Conservation (phyloP, 1,140 invertebrate genomes). For the Drosophila grimshawi region DNA sequence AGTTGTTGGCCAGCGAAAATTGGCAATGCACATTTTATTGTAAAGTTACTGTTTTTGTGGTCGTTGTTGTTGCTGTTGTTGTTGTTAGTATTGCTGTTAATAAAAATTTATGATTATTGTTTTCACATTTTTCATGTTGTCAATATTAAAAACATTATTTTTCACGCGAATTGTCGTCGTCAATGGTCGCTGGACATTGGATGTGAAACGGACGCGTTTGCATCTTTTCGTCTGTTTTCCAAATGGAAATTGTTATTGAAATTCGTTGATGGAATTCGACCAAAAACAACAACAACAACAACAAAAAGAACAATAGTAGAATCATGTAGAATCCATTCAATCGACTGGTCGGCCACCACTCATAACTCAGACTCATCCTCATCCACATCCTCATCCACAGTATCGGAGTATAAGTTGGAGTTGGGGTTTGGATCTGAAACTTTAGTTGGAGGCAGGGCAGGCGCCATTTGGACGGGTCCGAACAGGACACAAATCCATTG, state of each 20-base stretch:
- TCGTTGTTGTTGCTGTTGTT: too few relatives aligned
- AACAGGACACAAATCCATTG: conserved; percentile 73
- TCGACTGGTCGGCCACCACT: conserved; percentile 56
- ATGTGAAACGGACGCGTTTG: conserved; percentile 48
- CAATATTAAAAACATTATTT: conserved; percentile 84
- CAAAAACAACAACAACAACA: conserved; percentile 18
- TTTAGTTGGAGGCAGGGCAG: not conserved
- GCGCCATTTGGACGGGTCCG: conserved; percentile 47
- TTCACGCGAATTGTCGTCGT: conserved; percentile 74
- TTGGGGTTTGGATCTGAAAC: not conserved
- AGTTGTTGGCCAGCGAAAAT: conserved; percentile 19
- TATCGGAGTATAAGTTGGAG: not conserved
- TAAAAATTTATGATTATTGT: conserved; percentile 84
- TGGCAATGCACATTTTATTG: too few relatives aligned
- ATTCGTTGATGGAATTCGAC: conserved; percentile 75
- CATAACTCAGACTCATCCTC: conserved; percentile 60
- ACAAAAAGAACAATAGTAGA: not conserved
- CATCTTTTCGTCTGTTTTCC: conserved; percentile 24
- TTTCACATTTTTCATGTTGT: conserved; percentile 83
- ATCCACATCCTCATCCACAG: too few relatives aligned
- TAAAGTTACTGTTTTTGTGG: too few relatives aligned
- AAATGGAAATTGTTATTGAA: conserved; percentile 69
- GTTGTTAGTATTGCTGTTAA: conserved; percentile 52
- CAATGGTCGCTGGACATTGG: conserved; percentile 57
- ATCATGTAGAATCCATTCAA: conserved; percentile 64